Evolutionary conservation across 2,888 invertebrate species (phyloP).

Genomic region (Papilio gigon): DNA sequence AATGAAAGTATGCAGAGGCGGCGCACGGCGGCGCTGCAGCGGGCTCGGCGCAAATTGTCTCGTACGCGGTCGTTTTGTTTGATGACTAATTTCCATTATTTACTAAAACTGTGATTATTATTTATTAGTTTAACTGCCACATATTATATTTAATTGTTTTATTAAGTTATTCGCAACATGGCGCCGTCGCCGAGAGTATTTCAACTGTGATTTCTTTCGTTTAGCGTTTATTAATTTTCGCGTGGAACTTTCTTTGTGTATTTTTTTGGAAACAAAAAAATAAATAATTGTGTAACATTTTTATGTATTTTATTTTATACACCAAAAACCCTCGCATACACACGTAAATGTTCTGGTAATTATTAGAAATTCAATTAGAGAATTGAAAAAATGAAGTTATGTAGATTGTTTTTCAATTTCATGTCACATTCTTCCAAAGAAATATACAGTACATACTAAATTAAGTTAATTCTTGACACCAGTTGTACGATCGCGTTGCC

Average conservation of each 20-base stretch:
- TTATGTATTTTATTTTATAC: slow-evolving; percentile 47
- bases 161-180: slow-evolving; percentile 46
- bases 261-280: slow-evolving; percentile 70
- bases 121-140: slow-evolving; percentile 58
- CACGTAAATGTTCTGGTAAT: background rate
- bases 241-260: slow-evolving; percentile 72
- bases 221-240: slow-evolving; percentile 65
- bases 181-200: slow-evolving; percentile 63
- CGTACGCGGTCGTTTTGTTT: slow-evolving; percentile 53
- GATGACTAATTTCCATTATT: slow-evolving; percentile 67
- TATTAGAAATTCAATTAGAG: too few relatives aligned
- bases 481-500: too few relatives aligned
- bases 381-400: too few relatives aligned
- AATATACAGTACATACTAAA: too few relatives aligned
- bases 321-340: background rate
- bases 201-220: slow-evolving; percentile 77
- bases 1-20: slow-evolving; percentile 49
- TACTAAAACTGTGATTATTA: slow-evolving; percentile 73
- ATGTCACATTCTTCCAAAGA: too few relatives aligned
- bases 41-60: slow-evolving; percentile 51
- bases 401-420: too few relatives aligned
- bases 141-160: slow-evolving; percentile 51
- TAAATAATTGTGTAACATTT: slow-evolving; percentile 76
- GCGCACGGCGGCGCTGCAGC: too few relatives aligned
- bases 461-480: too few relatives aligned